These are phyloP conservation scores for Macrochelys suwanniensis DNA, from an alignment of 2,797 vertebrate genomes.

Conservation along the genomic window DNA sequence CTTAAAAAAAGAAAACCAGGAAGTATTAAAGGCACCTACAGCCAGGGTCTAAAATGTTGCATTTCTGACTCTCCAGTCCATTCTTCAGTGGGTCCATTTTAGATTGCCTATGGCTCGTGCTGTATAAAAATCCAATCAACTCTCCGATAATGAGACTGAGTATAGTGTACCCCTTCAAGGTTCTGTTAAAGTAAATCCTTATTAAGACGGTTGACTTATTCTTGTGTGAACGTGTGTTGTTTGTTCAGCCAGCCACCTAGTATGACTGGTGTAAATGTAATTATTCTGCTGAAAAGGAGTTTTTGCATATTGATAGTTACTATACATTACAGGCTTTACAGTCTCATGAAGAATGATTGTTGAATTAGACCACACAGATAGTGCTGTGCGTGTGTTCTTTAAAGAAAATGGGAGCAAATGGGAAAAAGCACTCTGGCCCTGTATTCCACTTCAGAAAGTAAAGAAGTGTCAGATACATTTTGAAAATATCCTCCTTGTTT, in stretches of 20 bases:
- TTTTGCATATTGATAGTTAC: slow-evolving; percentile 40
- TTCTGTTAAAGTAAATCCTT: slow-evolving; percentile 80
- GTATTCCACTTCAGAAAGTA: slow-evolving; percentile 57
- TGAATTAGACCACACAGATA: slow-evolving; percentile 49
- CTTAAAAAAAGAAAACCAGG: slow-evolving; percentile 53
- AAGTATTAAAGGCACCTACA: slow-evolving; percentile 84
- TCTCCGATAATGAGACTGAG: slow-evolving; percentile 77
- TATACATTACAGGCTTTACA: slow-evolving; percentile 17
- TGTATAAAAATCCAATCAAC: slow-evolving; percentile 78
- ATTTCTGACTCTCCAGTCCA: slow-evolving; percentile 81
- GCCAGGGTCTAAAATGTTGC: slow-evolving; percentile 80
- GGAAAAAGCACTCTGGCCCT: slow-evolving; percentile 26
- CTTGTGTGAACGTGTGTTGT: slow-evolving; percentile 72
- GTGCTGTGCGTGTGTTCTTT: slow-evolving; percentile 36
- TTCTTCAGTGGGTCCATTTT: slow-evolving; percentile 80
- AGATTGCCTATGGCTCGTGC: slow-evolving; percentile 80
- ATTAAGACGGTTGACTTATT: slow-evolving; percentile 77
- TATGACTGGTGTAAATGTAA: slow-evolving; percentile 61
- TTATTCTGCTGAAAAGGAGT: slow-evolving; percentile 56
- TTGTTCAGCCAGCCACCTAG: slow-evolving; percentile 73
- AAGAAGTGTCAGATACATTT: slow-evolving; percentile 58
- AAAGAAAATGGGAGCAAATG: slow-evolving; percentile 29
- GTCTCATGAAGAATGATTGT: slow-evolving; percentile 21
- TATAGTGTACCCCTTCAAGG: slow-evolving; percentile 78
- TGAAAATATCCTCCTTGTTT: slow-evolving; percentile 51